These are phyloP conservation scores for Bucorvus abyssinicus DNA, from an alignment of 2,797 vertebrate species.

Conservation along the genomic window DNA sequence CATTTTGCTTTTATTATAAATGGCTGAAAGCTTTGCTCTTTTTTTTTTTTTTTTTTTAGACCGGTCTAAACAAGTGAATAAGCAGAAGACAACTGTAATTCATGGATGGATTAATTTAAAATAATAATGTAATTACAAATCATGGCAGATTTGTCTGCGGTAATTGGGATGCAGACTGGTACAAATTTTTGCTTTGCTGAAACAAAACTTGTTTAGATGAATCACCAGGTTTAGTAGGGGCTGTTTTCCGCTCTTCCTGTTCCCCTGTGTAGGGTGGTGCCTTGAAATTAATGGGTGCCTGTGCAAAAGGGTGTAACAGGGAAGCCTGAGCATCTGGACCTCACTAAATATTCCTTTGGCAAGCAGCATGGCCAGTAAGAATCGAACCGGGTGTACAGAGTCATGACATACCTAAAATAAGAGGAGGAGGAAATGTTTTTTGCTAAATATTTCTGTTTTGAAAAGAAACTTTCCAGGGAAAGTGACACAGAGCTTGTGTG, in stretches of 20 bases:
- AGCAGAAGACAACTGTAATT: conserved; percentile 76
- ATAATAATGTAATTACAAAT: conserved; percentile 76
- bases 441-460: background rate
- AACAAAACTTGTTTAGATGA: conserved; percentile 26
- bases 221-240: background rate
- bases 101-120: conserved; percentile 76
- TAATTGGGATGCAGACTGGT: conserved; percentile 71
- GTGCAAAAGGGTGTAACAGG: background rate
- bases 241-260: conserved; percentile 3
- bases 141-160: conserved; percentile 71
- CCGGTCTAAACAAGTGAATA: conserved; percentile 70
- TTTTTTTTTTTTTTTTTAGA: conserved; percentile 74
- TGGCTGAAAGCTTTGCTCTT: conserved; percentile 72
- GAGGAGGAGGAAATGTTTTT: background rate
- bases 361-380: background rate
- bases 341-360: background rate
- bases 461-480: background rate
- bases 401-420: background rate
- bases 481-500: rapidly evolving
- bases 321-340: background rate
- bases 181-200: conserved; percentile 63
- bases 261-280: background rate
- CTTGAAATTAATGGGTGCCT: background rate
- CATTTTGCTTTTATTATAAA: conserved; percentile 78
- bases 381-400: background rate